Base-by-base conservation (phyloP, 2,888 invertebrate genomes). In the Nasonovia ribisnigri region DNA sequence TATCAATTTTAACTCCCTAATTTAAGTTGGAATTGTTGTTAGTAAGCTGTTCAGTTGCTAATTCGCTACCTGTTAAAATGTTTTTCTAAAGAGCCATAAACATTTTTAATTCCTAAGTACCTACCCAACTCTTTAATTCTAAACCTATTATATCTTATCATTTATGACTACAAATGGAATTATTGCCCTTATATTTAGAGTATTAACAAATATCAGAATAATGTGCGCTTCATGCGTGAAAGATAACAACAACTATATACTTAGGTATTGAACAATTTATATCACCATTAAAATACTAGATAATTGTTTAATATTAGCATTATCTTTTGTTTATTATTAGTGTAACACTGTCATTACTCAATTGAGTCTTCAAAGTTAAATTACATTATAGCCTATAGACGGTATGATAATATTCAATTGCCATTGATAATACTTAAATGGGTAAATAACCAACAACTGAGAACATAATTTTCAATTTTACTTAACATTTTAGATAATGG, bases 241-340 rank as follows among this genome's bases (percentile, higher is more conserved):
- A 88, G n/a, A 88, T 36, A n/a, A 51, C 36, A 54, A 0, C 0
- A 6, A 36, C 54, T 88, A 51, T 88, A 88, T n/a, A 24, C 24
- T 51, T 16, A 13, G 36, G 20, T 51, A 42, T 51, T 24, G 42
- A 88, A 88, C 26, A 42, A 36, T 54, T 88, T 88, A 36, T 88
- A 88, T 77, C 5, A 51, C 88, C 24, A 88, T 24, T 77, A 20
- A 36, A 36, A 20, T 36, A 88, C 51, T 88, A 86, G 29, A 46
- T 48, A 48, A 46, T n/a, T 86, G 5, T 48, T 46, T 16, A 86
- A 86, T 46, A 46, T 86, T 6, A 77, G 8, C 20, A 77, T 36
- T 77, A 77, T 77, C 77, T 77, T 77, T 36, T 36, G 36, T 77
- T 77, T 77, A 77, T 77, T 77, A 77, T 77, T 77, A 77, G 36